Conservation (phyloP, 2,113 vertebrate species). For the Phylloscopus trochiloides region DNA sequence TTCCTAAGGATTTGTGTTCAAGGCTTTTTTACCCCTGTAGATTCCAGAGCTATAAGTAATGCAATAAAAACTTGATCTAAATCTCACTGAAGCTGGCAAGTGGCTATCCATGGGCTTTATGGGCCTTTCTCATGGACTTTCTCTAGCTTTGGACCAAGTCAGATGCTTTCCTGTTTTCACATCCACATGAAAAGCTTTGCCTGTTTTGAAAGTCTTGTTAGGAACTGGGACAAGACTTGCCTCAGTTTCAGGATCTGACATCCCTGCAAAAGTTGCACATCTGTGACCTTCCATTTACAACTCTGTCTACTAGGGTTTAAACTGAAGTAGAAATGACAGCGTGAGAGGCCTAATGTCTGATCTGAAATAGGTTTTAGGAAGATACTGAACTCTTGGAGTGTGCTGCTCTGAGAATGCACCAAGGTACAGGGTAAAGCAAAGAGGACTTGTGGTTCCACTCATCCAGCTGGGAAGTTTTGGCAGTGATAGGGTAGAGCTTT, state of each 20-base stretch:
- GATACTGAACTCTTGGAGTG: not conserved
- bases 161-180: not conserved
- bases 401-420: not conserved
- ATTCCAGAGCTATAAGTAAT: constrained; percentile 48
- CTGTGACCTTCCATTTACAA: not conserved
- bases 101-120: not conserved
- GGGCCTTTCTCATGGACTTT: not conserved
- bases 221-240: not conserved
- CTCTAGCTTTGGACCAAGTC: not conserved
- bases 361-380: not conserved
- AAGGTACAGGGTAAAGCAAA: not conserved
- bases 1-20: not conserved
- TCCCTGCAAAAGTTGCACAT: not conserved
- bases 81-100: not conserved
- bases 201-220: not conserved
- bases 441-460: not conserved
- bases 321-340: not conserved
- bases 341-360: not conserved
- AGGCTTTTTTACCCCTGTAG: constrained; percentile 30
- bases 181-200: not conserved
- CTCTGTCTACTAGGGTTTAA: not conserved
- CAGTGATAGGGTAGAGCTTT: not conserved
- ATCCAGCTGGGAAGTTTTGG: not conserved
- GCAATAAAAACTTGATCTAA: constrained; percentile 13
- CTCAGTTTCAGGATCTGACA: not conserved